phyloP scores from a whole-genome alignment of 2,113 vertebrate genomes.

The human (Homo sapiens) region GRCh38 chr20:41640501-41641000 shows the following conservation, averaged over 20 bases:
- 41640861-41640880: neutral
- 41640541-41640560: neutral
- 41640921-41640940: neutral
- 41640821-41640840: neutral
- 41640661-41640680: neutral
- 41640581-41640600: neutral
- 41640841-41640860: neutral
- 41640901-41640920: conserved; percentile 27
- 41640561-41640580: neutral
- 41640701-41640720: neutral
- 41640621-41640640: neutral
- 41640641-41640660: neutral
- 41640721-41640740: neutral
- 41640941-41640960: neutral
- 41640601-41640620: neutral
- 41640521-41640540: too few relatives aligned
- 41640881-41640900: neutral
- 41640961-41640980: neutral
- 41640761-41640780: neutral
- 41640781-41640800: conserved; percentile 18
- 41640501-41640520: too few relatives aligned
- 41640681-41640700: neutral
- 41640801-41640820: neutral
- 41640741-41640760: neutral
- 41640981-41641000: neutral